Conservation (phyloP, 2,113 vertebrate genomes). For the Tretioscincus oriximinensis region DNA sequence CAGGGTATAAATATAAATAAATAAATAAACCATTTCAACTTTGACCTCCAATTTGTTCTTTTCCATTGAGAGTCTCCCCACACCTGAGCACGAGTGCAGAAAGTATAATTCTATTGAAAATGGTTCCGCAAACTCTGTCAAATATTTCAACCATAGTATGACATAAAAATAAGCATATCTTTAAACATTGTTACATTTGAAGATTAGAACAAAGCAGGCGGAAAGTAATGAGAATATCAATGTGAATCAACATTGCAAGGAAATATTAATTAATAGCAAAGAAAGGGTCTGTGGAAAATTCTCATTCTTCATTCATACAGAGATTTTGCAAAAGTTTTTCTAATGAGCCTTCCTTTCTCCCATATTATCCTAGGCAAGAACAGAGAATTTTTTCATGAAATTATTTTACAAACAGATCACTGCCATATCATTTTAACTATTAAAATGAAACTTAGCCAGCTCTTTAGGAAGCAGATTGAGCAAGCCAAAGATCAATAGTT, state of each 20-base stretch:
- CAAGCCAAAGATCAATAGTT: constrained; percentile 54
- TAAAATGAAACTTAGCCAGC: constrained; percentile 68
- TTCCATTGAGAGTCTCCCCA: no score
- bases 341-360: constrained; percentile 63
- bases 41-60: no score
- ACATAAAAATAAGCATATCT: constrained; percentile 33
- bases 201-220: constrained; percentile 53
- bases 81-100: no score
- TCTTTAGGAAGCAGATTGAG: constrained; percentile 63
- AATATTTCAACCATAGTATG: background rate
- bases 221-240: constrained; percentile 60
- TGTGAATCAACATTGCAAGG: constrained; percentile 55
- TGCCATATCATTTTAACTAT: constrained; percentile 68
- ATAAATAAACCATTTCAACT: no score
- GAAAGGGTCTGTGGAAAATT: constrained; percentile 64
- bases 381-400: constrained; percentile 63
- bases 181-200: constrained; percentile 35
- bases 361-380: constrained; percentile 62
- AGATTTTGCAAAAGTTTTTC: constrained; percentile 68
- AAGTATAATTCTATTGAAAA: no score
- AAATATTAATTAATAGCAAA: constrained; percentile 63
- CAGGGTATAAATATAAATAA: no score
- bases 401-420: constrained; percentile 65
- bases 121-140: constrained; percentile 35
- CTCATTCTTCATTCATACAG: constrained; percentile 60